Base-by-base conservation (phyloP, 2,113 vertebrate genomes). In the Callionymus lyra region DNA sequence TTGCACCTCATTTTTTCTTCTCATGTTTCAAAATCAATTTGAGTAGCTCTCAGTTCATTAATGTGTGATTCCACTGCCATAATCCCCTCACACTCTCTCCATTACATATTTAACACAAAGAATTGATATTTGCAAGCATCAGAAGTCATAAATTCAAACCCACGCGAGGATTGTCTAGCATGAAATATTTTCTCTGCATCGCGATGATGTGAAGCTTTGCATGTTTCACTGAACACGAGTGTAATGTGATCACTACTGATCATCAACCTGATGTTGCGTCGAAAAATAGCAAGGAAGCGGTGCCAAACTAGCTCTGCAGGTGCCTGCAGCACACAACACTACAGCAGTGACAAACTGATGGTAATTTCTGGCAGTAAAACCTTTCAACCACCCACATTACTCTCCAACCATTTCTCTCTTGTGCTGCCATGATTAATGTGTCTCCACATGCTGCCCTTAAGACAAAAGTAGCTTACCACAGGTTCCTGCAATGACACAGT, bases 391-490 rank as follows among this genome's bases (percentile, higher is more conserved):
- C 74, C 74, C 63, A 70, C 74, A 44, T 69, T 54, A 44, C 49
- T 39, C 46, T 61, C 43, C 65, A 65, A 55, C 64, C 60, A 35
- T 48, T 44, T 51, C 38, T 27, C 49, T 45, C 32, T 31, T 9
- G 44, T 10, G 48, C 59, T 64, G 65, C 62, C 65, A 57, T 74
- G 72, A 72, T 76, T 72, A 68, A 76, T 58, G 59, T 63, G 61
- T 63, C 65, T 60, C 65, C 66, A 45, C 71, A 59, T 57, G 48
- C 59, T 64, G 62, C 70, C 70, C 68, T 65, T 58, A 68, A 80
- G 65, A 79, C 64, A 67, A 69, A 63, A 72, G 56, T 53, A 53
- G 72, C 65, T 77, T 76, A 72, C 51, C 16, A 63, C 62, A 68
- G 62, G 68, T 70, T 53, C 59, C 53, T 43, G 12, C 60, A 73